These are phyloP conservation scores for Abrostola triplasia DNA, from an alignment of 2,888 invertebrate genomes.

Conservation along the genomic window DNA sequence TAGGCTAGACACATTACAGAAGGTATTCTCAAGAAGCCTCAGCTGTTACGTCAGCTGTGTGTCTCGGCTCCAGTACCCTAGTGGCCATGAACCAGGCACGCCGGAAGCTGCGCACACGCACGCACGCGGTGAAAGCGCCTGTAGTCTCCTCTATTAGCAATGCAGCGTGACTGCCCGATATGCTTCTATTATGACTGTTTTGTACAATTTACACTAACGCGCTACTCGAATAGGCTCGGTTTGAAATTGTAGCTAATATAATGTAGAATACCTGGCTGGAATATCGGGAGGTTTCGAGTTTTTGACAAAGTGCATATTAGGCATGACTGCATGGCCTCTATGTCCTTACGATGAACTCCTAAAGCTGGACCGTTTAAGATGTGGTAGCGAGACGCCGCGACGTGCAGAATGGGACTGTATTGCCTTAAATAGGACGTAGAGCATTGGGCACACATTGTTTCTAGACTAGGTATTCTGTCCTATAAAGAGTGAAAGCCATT, in stretches of 20 bases:
- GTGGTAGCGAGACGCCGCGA: too few species aligned
- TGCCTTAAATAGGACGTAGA: too few species aligned
- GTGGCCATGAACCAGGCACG: constrained; percentile 9
- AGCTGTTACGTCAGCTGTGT: not conserved
- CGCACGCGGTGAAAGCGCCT: constrained; percentile 16
- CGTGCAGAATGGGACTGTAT: too few species aligned
- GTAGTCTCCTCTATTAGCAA: constrained; percentile 21
- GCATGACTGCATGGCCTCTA: too few species aligned
- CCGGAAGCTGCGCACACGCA: constrained; percentile 24
- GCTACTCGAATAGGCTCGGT: not conserved
- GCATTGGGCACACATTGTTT: too few species aligned
- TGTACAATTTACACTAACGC: not conserved
- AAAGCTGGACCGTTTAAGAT: too few species aligned
- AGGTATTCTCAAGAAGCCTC: not conserved
- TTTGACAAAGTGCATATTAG: too few species aligned
- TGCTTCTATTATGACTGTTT: constrained; percentile 10
- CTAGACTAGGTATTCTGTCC: too few species aligned
- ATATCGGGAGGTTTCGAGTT: too few species aligned
- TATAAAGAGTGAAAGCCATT: too few species aligned
- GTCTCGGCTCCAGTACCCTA: not conserved
- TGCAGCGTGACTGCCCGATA: constrained; percentile 27
- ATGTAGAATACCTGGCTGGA: too few species aligned
- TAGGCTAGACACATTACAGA: not conserved
- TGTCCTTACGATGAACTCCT: too few species aligned
- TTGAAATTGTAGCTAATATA: not conserved